Conservation (phyloP, 2,888 invertebrate genomes). For the Coelinius sp. region DNA sequence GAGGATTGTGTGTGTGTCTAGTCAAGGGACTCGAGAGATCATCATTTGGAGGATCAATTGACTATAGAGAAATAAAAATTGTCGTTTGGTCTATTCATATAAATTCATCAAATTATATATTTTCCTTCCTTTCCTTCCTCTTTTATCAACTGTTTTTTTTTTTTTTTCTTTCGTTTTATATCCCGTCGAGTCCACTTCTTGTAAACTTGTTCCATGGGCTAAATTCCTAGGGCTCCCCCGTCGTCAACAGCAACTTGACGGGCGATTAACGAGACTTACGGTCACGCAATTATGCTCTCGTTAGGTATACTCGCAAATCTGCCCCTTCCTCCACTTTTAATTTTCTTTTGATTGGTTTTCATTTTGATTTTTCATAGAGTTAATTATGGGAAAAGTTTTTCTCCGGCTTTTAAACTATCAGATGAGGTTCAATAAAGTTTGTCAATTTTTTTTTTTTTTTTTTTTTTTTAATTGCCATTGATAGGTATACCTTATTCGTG, state of each 20-base stretch:
- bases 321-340: background rate
- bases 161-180: conserved; percentile 16
- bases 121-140: background rate
- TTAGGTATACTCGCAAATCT: conserved; percentile 48
- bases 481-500: no score
- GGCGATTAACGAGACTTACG: conserved; percentile 54
- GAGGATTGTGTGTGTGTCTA: no score
- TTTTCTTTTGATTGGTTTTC: conserved; percentile 7
- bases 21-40: background rate
- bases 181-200: conserved; percentile 12
- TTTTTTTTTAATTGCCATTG: no score
- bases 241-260: conserved; percentile 44
- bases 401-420: background rate
- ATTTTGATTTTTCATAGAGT: background rate
- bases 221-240: conserved; percentile 41
- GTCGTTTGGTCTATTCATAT: no score
- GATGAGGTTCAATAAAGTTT: no score
- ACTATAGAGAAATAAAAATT: no score
- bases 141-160: background rate
- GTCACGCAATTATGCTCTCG: conserved; percentile 58
- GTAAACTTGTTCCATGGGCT: conserved; percentile 30
- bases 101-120: background rate
- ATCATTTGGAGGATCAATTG: conserved; percentile 50
- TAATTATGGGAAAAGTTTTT: background rate
- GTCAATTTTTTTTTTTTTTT: no score